Base-by-base conservation (phyloP, 2,888 invertebrate species). In the Melipona beecheii region DNA sequence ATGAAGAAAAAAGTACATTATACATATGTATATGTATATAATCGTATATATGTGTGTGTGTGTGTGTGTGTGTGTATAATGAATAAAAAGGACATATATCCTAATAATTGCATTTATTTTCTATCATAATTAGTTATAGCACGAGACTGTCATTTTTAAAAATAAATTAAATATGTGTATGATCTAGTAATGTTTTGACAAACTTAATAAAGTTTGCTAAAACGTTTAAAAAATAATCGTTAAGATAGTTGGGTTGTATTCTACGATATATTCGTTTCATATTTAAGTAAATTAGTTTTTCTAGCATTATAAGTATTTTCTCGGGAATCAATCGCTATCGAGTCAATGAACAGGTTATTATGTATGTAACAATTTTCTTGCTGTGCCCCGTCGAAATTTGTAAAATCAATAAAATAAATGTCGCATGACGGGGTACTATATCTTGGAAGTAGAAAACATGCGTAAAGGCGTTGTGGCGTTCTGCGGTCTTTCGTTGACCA, bases 401-500 rank as follows among this genome's bases (percentile, higher is more conserved):
- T 75, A 85, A 85, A 82, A 86, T 86, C 85, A 85, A 86, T 86
- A 86, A 82, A 85, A 85, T 78, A 86, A 78, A 85, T 78, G 85
- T 84, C 82, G 84, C 85, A 86, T 82, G 69, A 85, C 64, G 75
- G 75, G 75, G 85, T 64, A 81, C 86, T 85, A 86, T 81, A 83
- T 83, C 65, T 78, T 66, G 56, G 50, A 72, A 50, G 69, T 72
- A 80, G 68, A 15, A 43, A 81, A 72, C 82, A 82, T 79, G 85
- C 84, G 84, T 68, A 72, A 52, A 76, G 65, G 58, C 58, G 60
- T 58, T 24, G 15, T 52, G 81, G 83, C 79, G 87, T 87, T 75
- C 83, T 87, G 87, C 87, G 87, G 87, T 80, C 74, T 56, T n/a
- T 0, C 2, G 15, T 4, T 21, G 36, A 24, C 87, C 85, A 87